Conservation (phyloP, 1,140 invertebrate genomes). For the Drosophila azteca region DNA sequence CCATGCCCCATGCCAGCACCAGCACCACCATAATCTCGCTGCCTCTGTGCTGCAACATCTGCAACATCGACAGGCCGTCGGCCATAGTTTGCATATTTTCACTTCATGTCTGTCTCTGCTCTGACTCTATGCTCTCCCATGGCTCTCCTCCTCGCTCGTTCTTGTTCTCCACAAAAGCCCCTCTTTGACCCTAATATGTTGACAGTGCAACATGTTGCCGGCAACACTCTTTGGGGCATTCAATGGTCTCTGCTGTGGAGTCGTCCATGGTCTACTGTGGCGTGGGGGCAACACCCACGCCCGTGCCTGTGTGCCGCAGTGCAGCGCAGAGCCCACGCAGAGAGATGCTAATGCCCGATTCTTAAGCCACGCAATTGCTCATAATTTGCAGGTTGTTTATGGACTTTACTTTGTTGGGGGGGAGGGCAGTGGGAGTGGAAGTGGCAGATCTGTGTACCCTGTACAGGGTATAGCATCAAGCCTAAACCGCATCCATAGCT, state of each 20-base stretch:
- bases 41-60: neutral
- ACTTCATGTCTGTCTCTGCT: conserved; percentile 19
- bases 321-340: conserved; percentile 40
- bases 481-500: too few relatives aligned
- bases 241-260: too few relatives aligned
- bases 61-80: conserved; percentile 44
- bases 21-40: too few relatives aligned
- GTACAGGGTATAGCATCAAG: too few relatives aligned
- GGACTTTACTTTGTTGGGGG: neutral
- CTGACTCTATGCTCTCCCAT: neutral
- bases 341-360: conserved; percentile 47
- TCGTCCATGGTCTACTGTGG: neutral
- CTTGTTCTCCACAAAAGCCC: conserved; percentile 19
- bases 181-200: conserved; percentile 56
- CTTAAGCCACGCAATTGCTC: conserved; percentile 48
- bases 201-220: conserved; percentile 61
- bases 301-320: too few relatives aligned
- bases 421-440: too few relatives aligned
- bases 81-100: conserved; percentile 52
- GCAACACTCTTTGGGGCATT: conserved; percentile 34
- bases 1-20: too few relatives aligned
- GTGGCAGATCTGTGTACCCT: too few relatives aligned
- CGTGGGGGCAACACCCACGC: conserved; percentile 41
- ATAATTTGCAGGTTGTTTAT: conserved; percentile 68
- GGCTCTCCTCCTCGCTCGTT: conserved; percentile 26